Conservation (phyloP, 2,113 vertebrate species). For the Manacus vitellinus region DNA sequence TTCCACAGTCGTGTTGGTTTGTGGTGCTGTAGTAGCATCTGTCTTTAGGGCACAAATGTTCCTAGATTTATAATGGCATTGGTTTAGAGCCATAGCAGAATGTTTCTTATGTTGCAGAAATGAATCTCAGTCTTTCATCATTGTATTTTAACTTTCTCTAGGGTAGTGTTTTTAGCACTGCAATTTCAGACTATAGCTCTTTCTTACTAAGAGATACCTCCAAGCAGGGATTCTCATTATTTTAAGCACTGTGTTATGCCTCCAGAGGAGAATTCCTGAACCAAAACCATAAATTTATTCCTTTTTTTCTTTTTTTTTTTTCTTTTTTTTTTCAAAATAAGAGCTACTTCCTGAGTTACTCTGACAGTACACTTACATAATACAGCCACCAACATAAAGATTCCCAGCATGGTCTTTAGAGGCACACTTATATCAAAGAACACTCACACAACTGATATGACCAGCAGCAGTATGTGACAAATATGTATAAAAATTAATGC, state of each 20-base stretch:
- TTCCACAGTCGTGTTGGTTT: not conserved
- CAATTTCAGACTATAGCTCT: conserved; percentile 9
- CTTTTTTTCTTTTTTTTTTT: not conserved
- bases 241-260: conserved; percentile 7
- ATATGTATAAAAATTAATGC: not conserved
- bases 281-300: not conserved
- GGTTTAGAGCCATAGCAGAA: not conserved
- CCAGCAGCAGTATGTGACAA: not conserved
- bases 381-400: not conserved
- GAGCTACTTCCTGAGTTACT: not conserved
- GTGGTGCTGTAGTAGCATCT: not conserved
- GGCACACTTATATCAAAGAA: not conserved
- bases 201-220: conserved; percentile 8
- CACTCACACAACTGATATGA: not conserved
- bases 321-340: not conserved
- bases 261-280: conserved; percentile 35
- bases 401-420: not conserved
- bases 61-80: not conserved
- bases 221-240: conserved; percentile 31
- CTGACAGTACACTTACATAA: not conserved
- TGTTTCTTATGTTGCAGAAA: conserved; percentile 34
- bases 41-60: not conserved
- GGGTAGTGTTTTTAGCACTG: not conserved
- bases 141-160: conserved; percentile 10
- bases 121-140: conserved; percentile 17